Evolutionary conservation across 1,140 invertebrate genomes (phyloP).

Genomic region (Drosophila bocki): DNA sequence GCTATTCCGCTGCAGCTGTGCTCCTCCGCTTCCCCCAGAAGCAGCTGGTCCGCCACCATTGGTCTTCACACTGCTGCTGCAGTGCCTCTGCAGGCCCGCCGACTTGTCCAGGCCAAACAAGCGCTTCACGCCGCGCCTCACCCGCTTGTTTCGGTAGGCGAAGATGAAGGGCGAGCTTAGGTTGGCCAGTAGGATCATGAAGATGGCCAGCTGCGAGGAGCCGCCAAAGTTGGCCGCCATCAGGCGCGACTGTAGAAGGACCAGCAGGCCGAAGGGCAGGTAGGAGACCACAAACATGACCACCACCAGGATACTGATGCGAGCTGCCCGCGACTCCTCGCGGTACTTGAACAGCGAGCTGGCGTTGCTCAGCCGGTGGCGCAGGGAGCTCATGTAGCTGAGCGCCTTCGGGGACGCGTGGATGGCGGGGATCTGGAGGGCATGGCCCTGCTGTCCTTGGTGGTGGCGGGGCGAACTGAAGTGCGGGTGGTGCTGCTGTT

Average conservation of each 20-base stretch:
- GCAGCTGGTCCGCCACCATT: constrained; percentile 35
- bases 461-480: constrained; percentile 44
- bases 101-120: constrained; percentile 86
- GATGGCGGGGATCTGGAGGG: constrained; percentile 79
- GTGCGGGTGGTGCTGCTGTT: constrained; percentile 62
- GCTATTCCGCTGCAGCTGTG: constrained; percentile 73
- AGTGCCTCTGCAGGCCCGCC: constrained; percentile 69
- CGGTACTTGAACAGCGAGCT: constrained; percentile 93
- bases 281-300: constrained; percentile 91
- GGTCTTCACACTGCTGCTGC: constrained; percentile 69
- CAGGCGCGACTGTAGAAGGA: constrained; percentile 85
- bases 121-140: constrained; percentile 89
- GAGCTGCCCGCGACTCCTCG: constrained; percentile 92
- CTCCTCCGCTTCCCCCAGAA: constrained; percentile 2
- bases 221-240: constrained; percentile 68
- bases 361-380: constrained; percentile 92
- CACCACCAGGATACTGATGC: constrained; percentile 90
- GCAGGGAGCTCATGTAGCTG: constrained; percentile 89
- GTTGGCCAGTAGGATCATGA: constrained; percentile 89
- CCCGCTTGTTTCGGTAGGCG: constrained; percentile 91
- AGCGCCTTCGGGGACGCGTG: constrained; percentile 81
- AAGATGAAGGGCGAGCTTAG: constrained; percentile 92
- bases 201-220: constrained; percentile 86
- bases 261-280: constrained; percentile 88
- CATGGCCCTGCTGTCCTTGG: constrained; percentile 42